Evolutionary conservation across 2,797 vertebrate species (phyloP), one percentile per base, ranked within the genome.

Genomic region (Chaenodraco wilsoni): DNA sequence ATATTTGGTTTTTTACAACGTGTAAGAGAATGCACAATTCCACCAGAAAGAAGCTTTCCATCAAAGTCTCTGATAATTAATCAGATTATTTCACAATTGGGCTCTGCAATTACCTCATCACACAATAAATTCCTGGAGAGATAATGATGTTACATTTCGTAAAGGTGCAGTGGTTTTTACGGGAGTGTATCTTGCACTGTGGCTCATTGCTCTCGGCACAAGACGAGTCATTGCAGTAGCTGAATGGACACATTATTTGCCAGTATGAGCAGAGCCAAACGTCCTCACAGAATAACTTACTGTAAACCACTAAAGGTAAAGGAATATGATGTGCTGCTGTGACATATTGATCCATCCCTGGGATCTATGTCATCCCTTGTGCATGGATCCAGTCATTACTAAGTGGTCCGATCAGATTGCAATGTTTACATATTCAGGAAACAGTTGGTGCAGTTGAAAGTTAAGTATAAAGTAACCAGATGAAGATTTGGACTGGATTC

Each of bases 121-220:
- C 44, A 64, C 19, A 54, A 50, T 64, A 19, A 66, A 45, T 60
- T 74, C 62, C 65, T 64, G 70, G 44, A 17, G 71, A 80, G 76
- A 76, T 78, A 77, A 79, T 84, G 49, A 78, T 33, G 41, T 78
- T 56, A 37, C 33, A 37, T 37, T 74, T 61, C 78, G 45, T 64
- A 41, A 41, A 73, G 54, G 66, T 40, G 49, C 27, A 5, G 45
- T 37, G 70, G 59, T 79, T 63, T 37, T 54, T 55, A 7, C 59
- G 4, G 14, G 48, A 59, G 72, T 37, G 41, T 5, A 27, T 70
- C 67, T 68, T 54, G 67, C n/a, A 43, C 69, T 23, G 61, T 57
- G 41, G 50, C 65, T 65, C 33, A 1, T 58, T 37, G 59, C 14
- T 65, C 37, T 64, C 45, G 11, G 17, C 12, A 4, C 67, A 68